A percentile compares a stretch with the other conserved stretches of the same genome.
Conservation (phyloP, 2,113 vertebrate genomes). For the Panthera uncia region DNA sequence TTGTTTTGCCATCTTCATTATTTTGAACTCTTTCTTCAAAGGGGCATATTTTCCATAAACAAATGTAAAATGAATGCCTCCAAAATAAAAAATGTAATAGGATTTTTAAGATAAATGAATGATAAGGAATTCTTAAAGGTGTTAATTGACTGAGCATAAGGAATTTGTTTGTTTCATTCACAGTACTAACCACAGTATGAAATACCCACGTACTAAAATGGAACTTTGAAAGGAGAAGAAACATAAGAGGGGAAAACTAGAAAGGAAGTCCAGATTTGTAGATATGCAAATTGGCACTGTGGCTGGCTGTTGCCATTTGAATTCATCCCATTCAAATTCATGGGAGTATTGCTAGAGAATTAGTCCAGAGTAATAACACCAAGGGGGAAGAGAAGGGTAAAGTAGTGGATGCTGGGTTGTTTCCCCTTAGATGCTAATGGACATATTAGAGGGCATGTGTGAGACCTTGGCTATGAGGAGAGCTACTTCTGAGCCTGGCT, state of each 20-base stretch:
- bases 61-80: neutral
- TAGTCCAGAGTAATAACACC: neutral
- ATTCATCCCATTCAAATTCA: neutral
- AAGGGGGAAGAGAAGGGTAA: neutral
- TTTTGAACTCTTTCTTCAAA: neutral
- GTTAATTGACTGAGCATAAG: neutral
- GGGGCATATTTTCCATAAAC: neutral
- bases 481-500: neutral
- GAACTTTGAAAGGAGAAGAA: neutral
- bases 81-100: neutral
- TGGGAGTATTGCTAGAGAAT: neutral
- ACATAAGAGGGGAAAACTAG: no score
- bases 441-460: neutral
- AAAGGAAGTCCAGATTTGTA: neutral
- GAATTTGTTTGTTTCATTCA: neutral
- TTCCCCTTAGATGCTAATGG: neutral
- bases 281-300: neutral
- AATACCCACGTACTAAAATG: neutral
- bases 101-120: neutral
- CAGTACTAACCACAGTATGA: neutral
- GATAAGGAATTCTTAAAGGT: neutral
- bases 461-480: neutral
- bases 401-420: neutral
- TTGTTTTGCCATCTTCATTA: neutral
- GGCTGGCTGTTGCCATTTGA: neutral